These are phyloP conservation scores for Brachionus sp. DNA, from an alignment of 1,140 invertebrate genomes.

Conservation along the genomic window DNA sequence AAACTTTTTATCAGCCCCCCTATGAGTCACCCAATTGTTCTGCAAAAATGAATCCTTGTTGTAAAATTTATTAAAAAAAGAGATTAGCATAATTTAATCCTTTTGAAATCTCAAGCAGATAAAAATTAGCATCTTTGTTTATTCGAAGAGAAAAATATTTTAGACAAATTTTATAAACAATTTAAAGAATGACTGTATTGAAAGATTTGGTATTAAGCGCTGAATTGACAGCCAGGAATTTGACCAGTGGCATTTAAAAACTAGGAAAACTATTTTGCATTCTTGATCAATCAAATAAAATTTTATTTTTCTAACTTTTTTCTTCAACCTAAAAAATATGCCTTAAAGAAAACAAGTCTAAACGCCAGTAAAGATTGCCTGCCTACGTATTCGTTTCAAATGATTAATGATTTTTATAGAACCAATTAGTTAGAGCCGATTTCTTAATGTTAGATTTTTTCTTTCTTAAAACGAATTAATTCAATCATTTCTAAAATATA, in stretches of 20 bases:
- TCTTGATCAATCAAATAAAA: background rate
- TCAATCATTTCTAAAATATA: background rate
- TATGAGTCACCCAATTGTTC: background rate
- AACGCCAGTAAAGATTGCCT: background rate
- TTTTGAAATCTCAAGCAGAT: background rate
- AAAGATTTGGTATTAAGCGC: background rate
- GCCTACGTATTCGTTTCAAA: conserved; percentile 4
- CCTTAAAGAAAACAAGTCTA: background rate
- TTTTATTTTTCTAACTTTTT: background rate
- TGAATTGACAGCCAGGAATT: background rate
- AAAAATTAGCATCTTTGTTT: background rate
- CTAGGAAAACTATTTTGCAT: background rate
- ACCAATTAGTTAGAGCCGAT: background rate
- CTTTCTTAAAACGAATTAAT: background rate
- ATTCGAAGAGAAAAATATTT: background rate
- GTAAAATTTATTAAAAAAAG: background rate
- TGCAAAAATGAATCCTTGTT: background rate
- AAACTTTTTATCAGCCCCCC: background rate
- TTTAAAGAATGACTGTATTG: background rate
- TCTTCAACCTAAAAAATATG: background rate
- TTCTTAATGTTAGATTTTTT: background rate
- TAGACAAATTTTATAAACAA: background rate
- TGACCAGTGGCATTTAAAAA: background rate
- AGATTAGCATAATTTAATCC: background rate
- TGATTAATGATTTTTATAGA: conserved; percentile 28